Conservation (phyloP, 1,140 invertebrate genomes). For the Sinella curviseta region DNA sequence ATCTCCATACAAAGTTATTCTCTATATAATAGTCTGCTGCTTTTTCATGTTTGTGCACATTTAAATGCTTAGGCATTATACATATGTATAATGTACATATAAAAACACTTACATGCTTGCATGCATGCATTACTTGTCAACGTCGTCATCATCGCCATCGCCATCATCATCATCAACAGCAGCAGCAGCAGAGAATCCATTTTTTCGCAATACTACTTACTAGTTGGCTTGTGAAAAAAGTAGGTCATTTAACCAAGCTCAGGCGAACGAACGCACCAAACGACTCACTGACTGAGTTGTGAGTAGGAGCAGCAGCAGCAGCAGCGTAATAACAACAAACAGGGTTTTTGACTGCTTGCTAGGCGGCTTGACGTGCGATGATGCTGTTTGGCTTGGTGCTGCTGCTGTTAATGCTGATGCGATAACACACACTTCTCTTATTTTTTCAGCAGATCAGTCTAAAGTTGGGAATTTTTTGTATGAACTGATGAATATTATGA, state of each 20-base stretch:
- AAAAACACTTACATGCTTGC: neutral
- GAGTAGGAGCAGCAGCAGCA: conserved; percentile 10
- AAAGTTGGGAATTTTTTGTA: neutral
- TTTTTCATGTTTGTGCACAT: too few relatives aligned
- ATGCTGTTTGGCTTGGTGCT: too few relatives aligned
- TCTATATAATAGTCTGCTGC: too few relatives aligned
- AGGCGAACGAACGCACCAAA: neutral
- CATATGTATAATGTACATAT: neutral
- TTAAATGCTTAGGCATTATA: neutral
- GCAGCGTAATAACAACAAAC: neutral
- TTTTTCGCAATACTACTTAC: conserved; percentile 6
- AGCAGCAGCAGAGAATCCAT: neutral
- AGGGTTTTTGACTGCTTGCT: neutral
- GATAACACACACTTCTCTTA: neutral
- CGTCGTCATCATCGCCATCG: neutral
- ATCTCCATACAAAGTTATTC: neutral
- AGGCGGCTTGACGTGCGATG: too few relatives aligned
- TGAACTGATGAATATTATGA: neutral
- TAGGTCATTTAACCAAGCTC: conserved; percentile 17
- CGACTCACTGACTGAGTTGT: neutral
- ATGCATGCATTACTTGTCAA: neutral
- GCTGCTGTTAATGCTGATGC: neutral
- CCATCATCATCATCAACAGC: neutral
- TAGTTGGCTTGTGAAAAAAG: conserved; percentile 8
- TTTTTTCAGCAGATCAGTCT: neutral